phyloP scores from a whole-genome alignment of 2,888 invertebrate species.

The Platypus cylindrus region DNA sequence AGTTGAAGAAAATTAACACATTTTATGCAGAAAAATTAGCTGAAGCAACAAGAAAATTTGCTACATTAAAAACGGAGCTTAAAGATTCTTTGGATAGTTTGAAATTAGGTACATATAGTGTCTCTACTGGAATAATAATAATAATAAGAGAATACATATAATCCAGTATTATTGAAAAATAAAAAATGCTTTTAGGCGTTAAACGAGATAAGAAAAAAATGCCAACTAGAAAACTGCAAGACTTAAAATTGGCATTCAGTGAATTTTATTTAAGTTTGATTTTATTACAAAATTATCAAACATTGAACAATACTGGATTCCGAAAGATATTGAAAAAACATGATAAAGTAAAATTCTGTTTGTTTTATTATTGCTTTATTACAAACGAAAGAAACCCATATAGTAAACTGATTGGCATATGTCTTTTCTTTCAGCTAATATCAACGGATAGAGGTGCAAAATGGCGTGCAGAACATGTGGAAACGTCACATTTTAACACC shows the following conservation, averaged over 20 bases:
- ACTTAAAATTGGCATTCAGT: constrained; percentile 77
- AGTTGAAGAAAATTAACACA: constrained; percentile 77
- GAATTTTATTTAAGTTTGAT: constrained; percentile 82
- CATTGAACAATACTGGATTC: constrained; percentile 79
- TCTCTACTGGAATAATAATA: too few relatives aligned
- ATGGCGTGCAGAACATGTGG: constrained; percentile 69
- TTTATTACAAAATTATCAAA: constrained; percentile 78
- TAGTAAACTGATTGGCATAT: too few relatives aligned
- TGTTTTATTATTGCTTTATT: too few relatives aligned
- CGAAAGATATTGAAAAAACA: constrained; percentile 84
- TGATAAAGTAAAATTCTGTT: constrained; percentile 72
- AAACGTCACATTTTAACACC: constrained; percentile 69
- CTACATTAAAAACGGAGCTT: constrained; percentile 58
- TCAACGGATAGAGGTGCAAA: constrained; percentile 50
- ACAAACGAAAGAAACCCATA: too few relatives aligned
- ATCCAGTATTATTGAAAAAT: not conserved
- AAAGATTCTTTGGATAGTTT: constrained; percentile 36
- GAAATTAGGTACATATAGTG: constrained; percentile 20
- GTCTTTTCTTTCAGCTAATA: constrained; percentile 40
- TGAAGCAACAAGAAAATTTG: constrained; percentile 72
- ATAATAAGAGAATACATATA: constrained; percentile 14
- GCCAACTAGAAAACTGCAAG: constrained; percentile 59
- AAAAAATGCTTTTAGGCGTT: constrained; percentile 18
- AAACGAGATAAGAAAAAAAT: constrained; percentile 31
- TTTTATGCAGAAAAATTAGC: constrained; percentile 84